Conservation (phyloP, 2,797 vertebrate genomes). For the Peromyscus nudipes region DNA sequence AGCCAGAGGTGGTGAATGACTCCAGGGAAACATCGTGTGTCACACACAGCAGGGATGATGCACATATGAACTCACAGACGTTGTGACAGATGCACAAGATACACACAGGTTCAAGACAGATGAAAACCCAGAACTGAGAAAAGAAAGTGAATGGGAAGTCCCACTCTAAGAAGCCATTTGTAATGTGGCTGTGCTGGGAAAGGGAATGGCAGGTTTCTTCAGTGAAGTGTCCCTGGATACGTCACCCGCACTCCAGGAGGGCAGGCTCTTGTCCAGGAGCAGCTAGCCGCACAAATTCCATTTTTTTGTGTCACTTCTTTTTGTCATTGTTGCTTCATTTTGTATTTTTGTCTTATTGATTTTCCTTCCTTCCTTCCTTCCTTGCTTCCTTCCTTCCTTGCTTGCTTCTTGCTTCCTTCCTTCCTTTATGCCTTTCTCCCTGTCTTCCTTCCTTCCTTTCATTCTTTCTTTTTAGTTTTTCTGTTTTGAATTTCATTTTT, state of each 20-base stretch:
- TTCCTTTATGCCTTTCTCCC: no score
- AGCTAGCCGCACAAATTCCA: not conserved
- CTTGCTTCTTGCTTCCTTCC: no score
- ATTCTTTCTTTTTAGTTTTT: not conserved
- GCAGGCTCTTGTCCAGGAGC: not conserved
- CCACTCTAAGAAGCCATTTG: not conserved
- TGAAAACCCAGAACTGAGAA: not conserved
- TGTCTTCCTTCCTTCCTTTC: no score
- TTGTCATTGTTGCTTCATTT: not conserved
- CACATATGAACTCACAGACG: not conserved
- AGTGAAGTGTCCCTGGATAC: not conserved
- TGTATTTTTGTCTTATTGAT: not conserved
- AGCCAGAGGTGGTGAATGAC: not conserved
- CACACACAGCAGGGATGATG: not conserved
- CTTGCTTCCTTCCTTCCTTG: no score
- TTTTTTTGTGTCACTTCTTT: not conserved
- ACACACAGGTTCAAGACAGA: not conserved
- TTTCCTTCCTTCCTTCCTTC: no score
- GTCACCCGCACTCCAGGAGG: not conserved
- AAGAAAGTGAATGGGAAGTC: not conserved
- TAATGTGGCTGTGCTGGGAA: no score
- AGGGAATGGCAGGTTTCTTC: not conserved
- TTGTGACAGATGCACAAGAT: not conserved
- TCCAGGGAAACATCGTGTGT: not conserved
- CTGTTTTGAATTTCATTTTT: not conserved